Base-by-base conservation (phyloP, 2,797 vertebrate species). In the Urophycis tenuis region DNA sequence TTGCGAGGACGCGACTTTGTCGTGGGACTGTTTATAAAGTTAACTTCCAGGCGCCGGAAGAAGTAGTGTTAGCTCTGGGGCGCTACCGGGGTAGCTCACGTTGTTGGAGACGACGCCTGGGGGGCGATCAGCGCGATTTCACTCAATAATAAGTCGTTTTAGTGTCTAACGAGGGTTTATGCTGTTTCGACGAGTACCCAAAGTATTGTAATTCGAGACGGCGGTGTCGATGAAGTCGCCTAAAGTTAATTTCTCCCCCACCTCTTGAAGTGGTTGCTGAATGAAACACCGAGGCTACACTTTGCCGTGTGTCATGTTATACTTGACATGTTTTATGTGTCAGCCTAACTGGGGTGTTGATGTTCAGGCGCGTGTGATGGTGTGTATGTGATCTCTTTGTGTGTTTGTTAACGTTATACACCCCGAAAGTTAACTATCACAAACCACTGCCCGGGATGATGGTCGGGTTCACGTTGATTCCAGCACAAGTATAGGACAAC, bases 51-150 rank as follows among this genome's bases (percentile, higher is more conserved):
- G 22, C 29, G 34, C 49, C 49, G 49, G 49, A 35, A 39, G 33
- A 67, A 67, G 49, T 77, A 12, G 67, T 39, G 71, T 25, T 77
- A 73, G 33, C 71, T 22, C 29, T 53, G 32, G 73, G 41, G 76
- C 17, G 45, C 76, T 36, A 17, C 36, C 30, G 64, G n/a, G 45
- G 17, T 35, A 25, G 31, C 32, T 72, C 76, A 34, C 41, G 11
- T 22, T 72, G 75, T 76, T 31, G 31, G 17, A 10, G 45, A n/a
- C 30, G 11, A 41, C 14, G 45, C 12, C 45, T 5, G 45, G 45
- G 45, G 45, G 45, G 19, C 45, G 17, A 53, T 19, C 45, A 5
- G 19, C 17, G 22, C 45, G 19, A 53, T 53, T 53, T 53, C 17
- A 53, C 45, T 53, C 39, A 14, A 41, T 41, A 41, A 41, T 41